Base-by-base conservation (phyloP, 2,113 vertebrate genomes). In the Theristicus caerulescens region DNA sequence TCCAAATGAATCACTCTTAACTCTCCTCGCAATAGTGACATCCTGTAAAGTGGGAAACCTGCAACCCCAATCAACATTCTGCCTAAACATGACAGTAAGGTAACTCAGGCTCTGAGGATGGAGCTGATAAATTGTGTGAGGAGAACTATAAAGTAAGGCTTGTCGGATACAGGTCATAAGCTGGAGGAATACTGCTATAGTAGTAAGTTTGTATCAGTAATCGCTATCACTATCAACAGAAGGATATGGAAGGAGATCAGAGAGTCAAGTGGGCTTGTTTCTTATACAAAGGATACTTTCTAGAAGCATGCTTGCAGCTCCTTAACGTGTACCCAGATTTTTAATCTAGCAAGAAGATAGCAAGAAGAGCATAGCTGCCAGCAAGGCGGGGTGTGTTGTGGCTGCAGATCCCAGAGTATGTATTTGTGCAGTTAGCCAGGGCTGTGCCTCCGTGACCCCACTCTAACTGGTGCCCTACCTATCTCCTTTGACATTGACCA, bases 341-440 rank as follows among this genome's bases (percentile, higher is more conserved):
- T 51, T 47, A 36, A 71, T 54, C 57, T 86, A 32, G 13, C 27
- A 62, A 38, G 46, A 61, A 29, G 46, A 72, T 82, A 32, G 15
- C 19, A 57, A 38, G 46, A 61, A 29, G 46, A 72, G 19, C 7
- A 6, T 36, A 57, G 31, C 29, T 83, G 52, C n/a, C n/a, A 34
- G 26, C 10, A 54, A 10, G 0, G 1, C 0, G 4, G 27, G 4
- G 7, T 62, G n/a, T 1, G 0, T 8, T 31, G 65, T 66, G 10
- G 27, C 24, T 78, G 58, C 52, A 26, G n/a, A n/a, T 27, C 32
- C 32, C 14, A 0, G 2, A 10, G 25, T 9, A 22, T 12, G 7
- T 44, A 14, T 46, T 40, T 64, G 42, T 58, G 36, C 36, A 36
- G 29, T 52, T 69, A 73, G 17, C 36, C 42, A 79, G 54, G 34